phyloP scores from a whole-genome alignment of 2,113 vertebrate genomes.

The Spilogale gracilis region DNA sequence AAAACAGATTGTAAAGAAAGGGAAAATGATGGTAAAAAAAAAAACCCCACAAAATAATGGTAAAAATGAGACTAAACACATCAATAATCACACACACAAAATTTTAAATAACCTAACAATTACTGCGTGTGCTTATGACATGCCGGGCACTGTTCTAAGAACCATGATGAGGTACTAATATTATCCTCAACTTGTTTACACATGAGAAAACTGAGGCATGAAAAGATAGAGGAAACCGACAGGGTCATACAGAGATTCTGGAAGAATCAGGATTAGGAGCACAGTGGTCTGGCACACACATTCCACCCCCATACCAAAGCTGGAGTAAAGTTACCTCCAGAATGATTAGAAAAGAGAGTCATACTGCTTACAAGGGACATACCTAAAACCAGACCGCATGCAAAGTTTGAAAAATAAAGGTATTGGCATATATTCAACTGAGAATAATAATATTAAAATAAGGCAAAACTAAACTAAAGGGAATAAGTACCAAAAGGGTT shows the following conservation, averaged over 20 bases:
- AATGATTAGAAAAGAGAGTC: not conserved
- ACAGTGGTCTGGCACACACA: not conserved
- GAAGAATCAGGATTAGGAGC: not conserved
- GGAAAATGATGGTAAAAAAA: not conserved
- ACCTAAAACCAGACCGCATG: not conserved
- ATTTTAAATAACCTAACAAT: constrained; percentile 9
- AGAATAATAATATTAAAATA: not conserved
- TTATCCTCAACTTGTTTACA: not conserved
- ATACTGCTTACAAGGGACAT: not conserved
- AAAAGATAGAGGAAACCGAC: not conserved
- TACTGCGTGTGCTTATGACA: not conserved
- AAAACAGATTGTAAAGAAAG: not conserved
- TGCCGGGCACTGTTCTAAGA: not conserved
- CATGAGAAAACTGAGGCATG: not conserved
- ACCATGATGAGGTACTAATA: not conserved
- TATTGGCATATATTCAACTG: not conserved
- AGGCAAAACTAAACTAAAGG: not conserved
- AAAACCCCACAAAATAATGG: not conserved
- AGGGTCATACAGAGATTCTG: not conserved
- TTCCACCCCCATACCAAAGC: not conserved
- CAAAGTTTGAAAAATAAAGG: constrained; percentile 29
- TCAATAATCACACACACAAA: not conserved
- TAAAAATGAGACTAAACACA: not conserved
- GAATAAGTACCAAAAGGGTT: not conserved
- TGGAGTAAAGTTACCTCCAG: not conserved